phyloP scores from a whole-genome alignment of 2,113 vertebrate genomes.

The Propithecus coquereli region DNA sequence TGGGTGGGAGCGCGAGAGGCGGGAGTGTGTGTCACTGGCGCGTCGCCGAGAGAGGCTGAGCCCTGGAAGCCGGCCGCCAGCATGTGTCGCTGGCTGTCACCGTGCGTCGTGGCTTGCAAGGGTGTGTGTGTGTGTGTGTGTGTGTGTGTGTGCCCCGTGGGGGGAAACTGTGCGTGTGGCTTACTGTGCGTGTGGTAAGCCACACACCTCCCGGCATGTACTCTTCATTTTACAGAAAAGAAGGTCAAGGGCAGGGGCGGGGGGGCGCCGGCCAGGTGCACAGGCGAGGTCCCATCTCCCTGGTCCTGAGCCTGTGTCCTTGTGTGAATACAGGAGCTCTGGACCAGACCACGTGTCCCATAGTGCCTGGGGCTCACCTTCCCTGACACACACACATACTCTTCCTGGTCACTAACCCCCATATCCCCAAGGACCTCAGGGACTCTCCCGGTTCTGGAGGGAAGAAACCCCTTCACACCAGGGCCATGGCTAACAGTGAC shows the following conservation, averaged over 20 bases:
- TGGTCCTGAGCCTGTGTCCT: neutral
- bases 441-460: neutral
- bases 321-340: too few species aligned
- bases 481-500: neutral
- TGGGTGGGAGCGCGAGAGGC: constrained; percentile 11
- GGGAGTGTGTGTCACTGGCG: constrained; percentile 42
- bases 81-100: neutral
- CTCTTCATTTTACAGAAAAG: neutral
- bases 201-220: neutral
- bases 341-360: neutral
- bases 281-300: neutral
- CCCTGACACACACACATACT: neutral
- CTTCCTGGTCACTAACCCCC: neutral
- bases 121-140: neutral
- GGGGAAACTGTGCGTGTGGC: neutral
- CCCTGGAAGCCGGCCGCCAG: neutral
- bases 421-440: neutral
- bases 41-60: neutral
- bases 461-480: neutral
- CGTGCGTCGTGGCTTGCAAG: neutral
- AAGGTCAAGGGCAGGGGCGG: neutral
- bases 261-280: neutral
- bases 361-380: neutral
- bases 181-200: neutral
- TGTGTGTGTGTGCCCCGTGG: neutral